Evolutionary conservation across 2,113 vertebrate species (phyloP).

Genomic region (Myrmecophaga tridactyla): DNA sequence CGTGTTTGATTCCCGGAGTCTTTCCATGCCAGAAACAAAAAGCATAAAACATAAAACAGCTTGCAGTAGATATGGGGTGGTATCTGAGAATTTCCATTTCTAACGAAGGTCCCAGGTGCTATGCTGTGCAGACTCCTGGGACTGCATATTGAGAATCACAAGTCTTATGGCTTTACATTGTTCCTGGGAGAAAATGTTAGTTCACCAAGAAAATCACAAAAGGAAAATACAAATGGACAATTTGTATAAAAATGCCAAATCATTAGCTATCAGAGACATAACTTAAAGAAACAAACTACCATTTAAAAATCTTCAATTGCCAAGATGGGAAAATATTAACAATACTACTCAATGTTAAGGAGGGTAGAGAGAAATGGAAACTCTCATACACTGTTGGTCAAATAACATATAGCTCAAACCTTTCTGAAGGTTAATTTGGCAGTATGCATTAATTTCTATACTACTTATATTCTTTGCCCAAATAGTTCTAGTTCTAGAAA

Average conservation of each 20-base stretch:
- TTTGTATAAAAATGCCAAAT: constrained; percentile 24
- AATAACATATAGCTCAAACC: constrained; percentile 60
- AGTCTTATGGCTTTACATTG: background rate
- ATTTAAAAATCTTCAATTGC: constrained; percentile 1
- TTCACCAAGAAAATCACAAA: background rate
- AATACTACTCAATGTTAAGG: background rate
- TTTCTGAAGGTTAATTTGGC: constrained; percentile 55
- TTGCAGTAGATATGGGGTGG: background rate
- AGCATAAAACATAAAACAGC: no score
- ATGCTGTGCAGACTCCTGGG: background rate
- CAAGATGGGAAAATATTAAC: constrained; percentile 17
- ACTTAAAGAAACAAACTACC: background rate
- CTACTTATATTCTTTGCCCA: constrained; percentile 27
- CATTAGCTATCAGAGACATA: background rate
- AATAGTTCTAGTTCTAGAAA: constrained; percentile 43
- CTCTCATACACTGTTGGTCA: constrained; percentile 15
- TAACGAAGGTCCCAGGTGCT: background rate
- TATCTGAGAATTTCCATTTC: background rate
- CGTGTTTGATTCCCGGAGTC: no score
- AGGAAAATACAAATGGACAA: background rate
- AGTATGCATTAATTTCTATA: background rate
- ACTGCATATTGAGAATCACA: background rate
- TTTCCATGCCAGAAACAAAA: no score
- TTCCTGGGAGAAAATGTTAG: background rate
- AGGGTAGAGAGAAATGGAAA: constrained; percentile 25